Percentiles rank a stretch among this genome's conserved stretches.
Evolutionary conservation across 2,888 invertebrate species (phyloP).

Genomic region (Sphaeridia pumilis): DNA sequence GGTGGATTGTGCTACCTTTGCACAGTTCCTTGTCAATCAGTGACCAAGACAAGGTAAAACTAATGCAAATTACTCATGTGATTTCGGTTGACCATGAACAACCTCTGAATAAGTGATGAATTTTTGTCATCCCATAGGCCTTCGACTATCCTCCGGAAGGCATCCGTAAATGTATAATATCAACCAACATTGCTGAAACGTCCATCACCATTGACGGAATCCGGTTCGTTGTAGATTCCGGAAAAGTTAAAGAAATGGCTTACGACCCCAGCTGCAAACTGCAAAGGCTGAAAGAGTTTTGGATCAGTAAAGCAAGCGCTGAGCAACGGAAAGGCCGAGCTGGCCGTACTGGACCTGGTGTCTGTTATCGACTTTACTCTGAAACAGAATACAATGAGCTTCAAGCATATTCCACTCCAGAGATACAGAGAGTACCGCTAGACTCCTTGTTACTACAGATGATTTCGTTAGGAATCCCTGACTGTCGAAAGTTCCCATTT

Average conservation of each 20-base stretch:
- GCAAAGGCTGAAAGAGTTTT: constrained; percentile 83
- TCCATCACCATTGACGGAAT: constrained; percentile 97
- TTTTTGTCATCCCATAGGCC: constrained; percentile 47
- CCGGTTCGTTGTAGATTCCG: constrained; percentile 92
- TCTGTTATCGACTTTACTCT: constrained; percentile 74
- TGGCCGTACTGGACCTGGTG: constrained; percentile 67
- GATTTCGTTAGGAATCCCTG: constrained; percentile 84
- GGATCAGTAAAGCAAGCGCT: constrained; percentile 91
- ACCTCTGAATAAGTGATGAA: neutral
- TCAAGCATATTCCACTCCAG: constrained; percentile 77
- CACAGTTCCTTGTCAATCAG: constrained; percentile 84
- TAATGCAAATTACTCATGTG: neutral
- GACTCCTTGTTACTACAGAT: constrained; percentile 84
- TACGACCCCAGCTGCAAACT: constrained; percentile 83
- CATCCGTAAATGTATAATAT: constrained; percentile 88
- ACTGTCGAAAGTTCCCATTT: constrained; percentile 86
- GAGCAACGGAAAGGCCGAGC: constrained; percentile 94
- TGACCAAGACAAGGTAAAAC: constrained; percentile 82
- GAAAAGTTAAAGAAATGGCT: constrained; percentile 95
- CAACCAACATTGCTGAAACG: constrained; percentile 98
- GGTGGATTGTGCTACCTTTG: constrained; percentile 85
- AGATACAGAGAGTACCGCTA: constrained; percentile 84
- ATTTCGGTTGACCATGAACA: neutral
- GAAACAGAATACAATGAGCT: constrained; percentile 68
- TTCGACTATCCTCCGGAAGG: constrained; percentile 93